Evolutionary conservation across 2,113 vertebrate genomes (phyloP).

Genomic region (Serinus canaria): DNA sequence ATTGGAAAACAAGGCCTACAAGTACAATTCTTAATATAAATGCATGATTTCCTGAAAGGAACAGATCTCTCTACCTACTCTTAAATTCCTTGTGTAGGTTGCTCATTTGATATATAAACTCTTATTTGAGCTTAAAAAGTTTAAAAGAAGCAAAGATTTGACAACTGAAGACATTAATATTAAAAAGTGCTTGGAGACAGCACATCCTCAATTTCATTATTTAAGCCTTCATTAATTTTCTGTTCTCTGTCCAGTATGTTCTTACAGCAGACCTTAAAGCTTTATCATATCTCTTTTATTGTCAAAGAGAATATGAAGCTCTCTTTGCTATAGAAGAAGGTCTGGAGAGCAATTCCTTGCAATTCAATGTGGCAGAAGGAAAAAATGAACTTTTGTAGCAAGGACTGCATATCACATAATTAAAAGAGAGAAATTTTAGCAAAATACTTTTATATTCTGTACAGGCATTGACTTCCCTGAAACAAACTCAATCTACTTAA

Average conservation of each 20-base stretch:
- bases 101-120: background rate
- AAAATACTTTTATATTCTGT: background rate
- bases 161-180: background rate
- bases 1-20: background rate
- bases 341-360: background rate
- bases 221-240: background rate
- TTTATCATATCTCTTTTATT: background rate
- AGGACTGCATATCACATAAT: background rate
- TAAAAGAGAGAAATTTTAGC: background rate
- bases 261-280: background rate
- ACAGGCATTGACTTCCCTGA: background rate
- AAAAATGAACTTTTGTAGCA: background rate
- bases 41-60: background rate
- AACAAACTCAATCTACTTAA: background rate
- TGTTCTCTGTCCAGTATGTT: background rate
- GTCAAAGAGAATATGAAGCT: background rate
- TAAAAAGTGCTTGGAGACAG: background rate
- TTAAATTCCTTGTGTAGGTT: background rate
- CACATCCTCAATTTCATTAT: background rate
- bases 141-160: background rate
- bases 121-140: background rate
- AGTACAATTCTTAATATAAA: background rate
- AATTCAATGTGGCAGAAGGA: background rate
- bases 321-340: background rate
- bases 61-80: background rate